A percentile compares a stretch with the other conserved stretches of the same genome.
Evolutionary conservation across 2,888 invertebrate genomes (phyloP).

Genomic region (Drosophila fungiperda): DNA sequence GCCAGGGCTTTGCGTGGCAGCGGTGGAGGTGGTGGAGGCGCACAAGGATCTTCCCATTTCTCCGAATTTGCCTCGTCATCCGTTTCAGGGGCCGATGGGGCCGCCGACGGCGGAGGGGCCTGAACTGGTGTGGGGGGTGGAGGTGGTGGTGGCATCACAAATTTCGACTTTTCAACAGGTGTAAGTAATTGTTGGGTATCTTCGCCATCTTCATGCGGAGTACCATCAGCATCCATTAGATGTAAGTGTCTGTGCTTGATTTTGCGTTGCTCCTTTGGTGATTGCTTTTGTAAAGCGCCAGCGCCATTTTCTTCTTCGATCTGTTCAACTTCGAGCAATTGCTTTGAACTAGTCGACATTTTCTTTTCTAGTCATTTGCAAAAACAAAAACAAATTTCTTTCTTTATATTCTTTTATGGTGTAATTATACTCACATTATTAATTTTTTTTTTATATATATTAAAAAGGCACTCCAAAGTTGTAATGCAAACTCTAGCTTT

Average conservation of each 20-base stretch:
- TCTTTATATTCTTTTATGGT: neutral
- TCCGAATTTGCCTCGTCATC: constrained; percentile 66
- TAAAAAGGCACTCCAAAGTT: constrained; percentile 33
- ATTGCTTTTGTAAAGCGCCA: constrained; percentile 67
- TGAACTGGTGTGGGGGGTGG: constrained; percentile 78
- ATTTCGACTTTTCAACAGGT: constrained; percentile 44
- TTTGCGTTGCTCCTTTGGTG: constrained; percentile 47
- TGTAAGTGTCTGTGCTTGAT: constrained; percentile 40
- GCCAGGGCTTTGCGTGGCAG: constrained; percentile 43
- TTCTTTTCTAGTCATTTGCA: constrained; percentile 17
- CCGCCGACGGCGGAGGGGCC: constrained; percentile 30
- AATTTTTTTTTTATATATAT: neutral
- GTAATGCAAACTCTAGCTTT: constrained; percentile 27
- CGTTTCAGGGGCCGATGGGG: constrained; percentile 30
- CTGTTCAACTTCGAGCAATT: constrained; percentile 58
- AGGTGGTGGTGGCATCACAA: constrained; percentile 73
- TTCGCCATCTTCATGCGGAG: constrained; percentile 25
- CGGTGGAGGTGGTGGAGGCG: constrained; percentile 71
- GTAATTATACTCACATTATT: constrained; percentile 31
- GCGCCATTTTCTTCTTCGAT: constrained; percentile 80
- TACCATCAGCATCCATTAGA: constrained; percentile 28
- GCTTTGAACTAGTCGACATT: constrained; percentile 57
- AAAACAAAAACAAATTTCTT: neutral
- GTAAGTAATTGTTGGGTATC: constrained; percentile 46
- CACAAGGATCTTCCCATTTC: constrained; percentile 70